Conservation (phyloP, 2,797 vertebrate species). For the Necrosyrtes monachus region DNA sequence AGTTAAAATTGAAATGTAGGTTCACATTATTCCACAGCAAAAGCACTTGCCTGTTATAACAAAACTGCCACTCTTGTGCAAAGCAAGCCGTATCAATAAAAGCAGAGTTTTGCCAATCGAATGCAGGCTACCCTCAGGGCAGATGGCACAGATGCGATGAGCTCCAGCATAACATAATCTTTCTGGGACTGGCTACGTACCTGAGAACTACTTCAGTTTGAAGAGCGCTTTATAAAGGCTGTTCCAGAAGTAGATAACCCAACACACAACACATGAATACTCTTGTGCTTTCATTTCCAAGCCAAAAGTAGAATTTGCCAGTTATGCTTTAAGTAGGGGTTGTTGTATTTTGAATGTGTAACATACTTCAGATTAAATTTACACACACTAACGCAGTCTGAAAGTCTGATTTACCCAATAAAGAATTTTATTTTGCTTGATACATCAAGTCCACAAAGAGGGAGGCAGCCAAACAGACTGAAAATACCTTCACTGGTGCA, state of each 20-base stretch:
- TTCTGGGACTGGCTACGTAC: background rate
- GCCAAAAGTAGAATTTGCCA: background rate
- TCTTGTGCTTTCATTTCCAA: background rate
- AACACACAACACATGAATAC: background rate
- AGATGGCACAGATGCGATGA: background rate
- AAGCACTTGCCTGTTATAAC: background rate
- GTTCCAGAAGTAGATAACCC: background rate
- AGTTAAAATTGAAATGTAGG: background rate
- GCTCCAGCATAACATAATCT: background rate
- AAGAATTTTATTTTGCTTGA: background rate
- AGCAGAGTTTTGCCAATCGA: background rate
- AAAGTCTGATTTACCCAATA: background rate
- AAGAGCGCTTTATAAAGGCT: rapidly evolving
- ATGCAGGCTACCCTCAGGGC: background rate
- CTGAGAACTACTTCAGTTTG: background rate
- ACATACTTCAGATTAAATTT: background rate
- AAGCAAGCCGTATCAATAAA: background rate
- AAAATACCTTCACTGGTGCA: background rate
- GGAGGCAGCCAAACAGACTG: background rate
- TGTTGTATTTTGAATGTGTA: background rate
- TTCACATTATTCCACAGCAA: background rate
- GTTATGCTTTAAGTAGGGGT: background rate
- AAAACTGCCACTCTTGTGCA: background rate
- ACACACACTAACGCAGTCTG: background rate
- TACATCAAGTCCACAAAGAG: background rate